Percentiles rank a stretch among this genome's conserved stretches.
Evolutionary conservation across 1,140 invertebrate species (phyloP).

Genomic region (Rhynchophorus ferrugineus): DNA sequence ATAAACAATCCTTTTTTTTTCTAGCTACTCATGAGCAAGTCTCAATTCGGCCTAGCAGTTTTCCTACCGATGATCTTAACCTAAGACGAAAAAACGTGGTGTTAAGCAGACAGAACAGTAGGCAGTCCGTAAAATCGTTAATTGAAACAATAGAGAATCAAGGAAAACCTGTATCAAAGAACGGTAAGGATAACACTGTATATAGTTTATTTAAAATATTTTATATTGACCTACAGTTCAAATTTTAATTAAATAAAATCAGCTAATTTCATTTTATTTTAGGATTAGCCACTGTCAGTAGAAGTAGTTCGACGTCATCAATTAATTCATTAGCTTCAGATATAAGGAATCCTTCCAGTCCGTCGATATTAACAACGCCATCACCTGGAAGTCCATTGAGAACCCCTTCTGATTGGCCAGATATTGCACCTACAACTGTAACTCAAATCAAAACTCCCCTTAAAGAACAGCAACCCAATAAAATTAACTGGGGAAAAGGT

Average conservation of each 20-base stretch:
- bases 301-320: conserved; percentile 51
- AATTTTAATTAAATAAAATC: background rate
- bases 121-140: conserved; percentile 78
- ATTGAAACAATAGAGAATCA: conserved; percentile 83
- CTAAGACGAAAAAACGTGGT: conserved; percentile 50
- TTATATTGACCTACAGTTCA: background rate
- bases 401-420: conserved; percentile 26
- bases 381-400: conserved; percentile 30
- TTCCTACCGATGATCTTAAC: conserved; percentile 45
- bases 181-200: conserved; percentile 44
- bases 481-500: conserved; percentile 34
- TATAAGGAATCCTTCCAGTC: conserved; percentile 33
- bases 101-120: conserved; percentile 62
- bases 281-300: conserved; percentile 38
- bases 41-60: conserved; percentile 31
- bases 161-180: conserved; percentile 75
- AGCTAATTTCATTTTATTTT: conserved; percentile 7
- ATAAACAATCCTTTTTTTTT: too few relatives aligned
- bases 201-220: too few relatives aligned
- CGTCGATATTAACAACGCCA: conserved; percentile 26
- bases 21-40: conserved; percentile 24
- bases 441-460: conserved; percentile 31
- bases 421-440: conserved; percentile 13
- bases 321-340: conserved; percentile 47
- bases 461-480: conserved; percentile 38